A percentile compares a stretch with the other conserved stretches of the same genome.
Evolutionary conservation across 1,140 invertebrate genomes (phyloP).

Genomic region (Diploscapter pachys): DNA sequence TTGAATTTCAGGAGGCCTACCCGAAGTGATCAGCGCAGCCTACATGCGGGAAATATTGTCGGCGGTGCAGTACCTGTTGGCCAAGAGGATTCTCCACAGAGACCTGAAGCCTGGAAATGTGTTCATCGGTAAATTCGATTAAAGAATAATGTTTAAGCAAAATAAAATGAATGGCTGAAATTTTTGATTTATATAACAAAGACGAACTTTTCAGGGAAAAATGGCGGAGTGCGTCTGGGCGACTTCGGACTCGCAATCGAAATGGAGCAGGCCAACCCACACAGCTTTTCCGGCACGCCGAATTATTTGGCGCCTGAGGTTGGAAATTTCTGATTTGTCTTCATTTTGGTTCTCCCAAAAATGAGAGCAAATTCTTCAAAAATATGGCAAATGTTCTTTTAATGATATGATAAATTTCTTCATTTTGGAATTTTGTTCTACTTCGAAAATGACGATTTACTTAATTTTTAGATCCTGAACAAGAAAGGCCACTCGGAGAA

Average conservation of each 20-base stretch:
- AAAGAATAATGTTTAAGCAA: neutral
- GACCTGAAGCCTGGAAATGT: conserved; percentile 15
- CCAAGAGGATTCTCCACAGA: conserved; percentile 2
- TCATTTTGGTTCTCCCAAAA: too few relatives aligned
- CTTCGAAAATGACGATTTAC: too few relatives aligned
- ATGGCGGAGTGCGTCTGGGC: conserved; percentile 1
- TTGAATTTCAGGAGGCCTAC: too few relatives aligned
- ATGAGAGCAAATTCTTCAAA: too few relatives aligned
- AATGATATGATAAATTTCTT: too few relatives aligned
- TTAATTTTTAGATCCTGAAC: conserved; percentile 59
- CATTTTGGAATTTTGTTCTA: too few relatives aligned
- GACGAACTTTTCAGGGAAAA: too few relatives aligned
- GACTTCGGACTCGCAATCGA: conserved; percentile 6
- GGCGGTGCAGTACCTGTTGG: conserved; percentile 2
- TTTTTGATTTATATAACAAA: conserved; percentile 1
- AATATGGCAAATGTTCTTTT: too few relatives aligned
- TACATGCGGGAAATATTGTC: neutral
- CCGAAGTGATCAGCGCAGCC: neutral
- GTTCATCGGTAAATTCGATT: neutral
- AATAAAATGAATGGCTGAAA: neutral
- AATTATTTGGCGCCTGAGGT: conserved; percentile 17
- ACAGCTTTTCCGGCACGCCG: conserved; percentile 4
- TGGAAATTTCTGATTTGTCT: neutral
- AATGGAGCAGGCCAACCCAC: neutral
- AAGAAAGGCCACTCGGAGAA: conserved; percentile 83